Base-by-base conservation (phyloP, 1,140 invertebrate genomes). In the Drosophila elegans region DNA sequence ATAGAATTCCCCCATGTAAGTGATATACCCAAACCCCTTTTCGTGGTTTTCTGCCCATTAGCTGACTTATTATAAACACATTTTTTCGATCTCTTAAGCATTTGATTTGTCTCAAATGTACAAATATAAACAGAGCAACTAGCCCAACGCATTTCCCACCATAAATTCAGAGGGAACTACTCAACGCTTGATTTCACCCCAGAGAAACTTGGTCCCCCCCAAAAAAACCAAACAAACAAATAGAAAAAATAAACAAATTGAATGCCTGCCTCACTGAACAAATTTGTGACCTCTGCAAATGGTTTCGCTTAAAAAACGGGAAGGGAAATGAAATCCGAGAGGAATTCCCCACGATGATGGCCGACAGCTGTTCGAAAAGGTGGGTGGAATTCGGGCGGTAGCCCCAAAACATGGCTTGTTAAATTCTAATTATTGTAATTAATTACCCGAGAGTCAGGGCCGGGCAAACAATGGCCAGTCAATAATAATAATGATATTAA, bases 341-440 rank as follows among this genome's bases (percentile, higher is more conserved):
- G 51, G 44, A 60, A 60, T 49, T 67, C 42, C 42, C 39, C 29
- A 16, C 51, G 36, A 34, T 73, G 48, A 48, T 11, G 39, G 34
- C 25, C 34, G 61, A 38, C 73, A 55, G 45, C 53, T 59, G 36
- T 41, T 41, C 21, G 12, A 16, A 48, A 38, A 69, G 63, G 49
- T 16, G 66, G 41, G 16, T 45, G 55, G 41, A n/a, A 32, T 5
- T 51, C 0, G 12, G 38, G n/a, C 29, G 27, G 42, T 7, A 45
- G 25, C 21, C 27, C 44, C 21, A 27, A 57, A 75, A 45, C 73
- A 71, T 16, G 45, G 80, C 74, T 73, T 79, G 75, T 88, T 86
- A 88, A 88, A 88, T 88, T 88, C 75, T 79, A 86, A 86, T 86
- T 86, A 86, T 83, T 88, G 66, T 88, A 88, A 86, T 88, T 88